These are phyloP conservation scores for Semaprochilodus insignis DNA, from an alignment of 2,797 vertebrate genomes.

Conservation along the genomic window DNA sequence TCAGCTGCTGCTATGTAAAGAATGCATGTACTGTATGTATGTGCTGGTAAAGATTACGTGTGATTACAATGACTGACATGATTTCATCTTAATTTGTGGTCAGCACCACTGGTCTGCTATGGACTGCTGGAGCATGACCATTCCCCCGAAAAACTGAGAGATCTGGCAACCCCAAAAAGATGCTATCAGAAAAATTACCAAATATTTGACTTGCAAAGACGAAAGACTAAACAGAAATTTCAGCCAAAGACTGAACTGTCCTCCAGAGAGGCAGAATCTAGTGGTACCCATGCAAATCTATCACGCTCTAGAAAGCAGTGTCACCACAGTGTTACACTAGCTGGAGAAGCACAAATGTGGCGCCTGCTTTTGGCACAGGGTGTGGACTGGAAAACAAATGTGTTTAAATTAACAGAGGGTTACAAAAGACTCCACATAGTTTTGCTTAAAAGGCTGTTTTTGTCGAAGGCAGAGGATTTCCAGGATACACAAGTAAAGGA, in stretches of 20 bases:
- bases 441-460: conserved; percentile 6
- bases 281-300: conserved; percentile 23
- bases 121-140: not conserved
- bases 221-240: not conserved
- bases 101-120: not conserved
- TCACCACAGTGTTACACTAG: conserved; percentile 36
- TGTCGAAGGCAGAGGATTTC: not conserved
- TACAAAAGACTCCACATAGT: not conserved
- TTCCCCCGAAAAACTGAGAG: not conserved
- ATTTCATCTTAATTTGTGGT: not conserved
- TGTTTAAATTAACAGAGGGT: not conserved
- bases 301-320: conserved; percentile 23
- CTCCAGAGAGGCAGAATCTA: conserved; percentile 1
- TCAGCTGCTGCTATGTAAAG: not conserved
- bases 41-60: too few species aligned
- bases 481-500: not conserved
- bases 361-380: conserved; percentile 16
- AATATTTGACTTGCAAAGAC: not conserved
- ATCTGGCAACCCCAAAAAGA: not conserved
- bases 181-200: not conserved
- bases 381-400: conserved; percentile 16
- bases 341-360: conserved; percentile 14
- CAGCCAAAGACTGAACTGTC: not conserved
- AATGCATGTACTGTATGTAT: too few species aligned
- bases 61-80: too few species aligned